phyloP scores from a whole-genome alignment of 2,797 vertebrate genomes.

The Manis javanica region DNA sequence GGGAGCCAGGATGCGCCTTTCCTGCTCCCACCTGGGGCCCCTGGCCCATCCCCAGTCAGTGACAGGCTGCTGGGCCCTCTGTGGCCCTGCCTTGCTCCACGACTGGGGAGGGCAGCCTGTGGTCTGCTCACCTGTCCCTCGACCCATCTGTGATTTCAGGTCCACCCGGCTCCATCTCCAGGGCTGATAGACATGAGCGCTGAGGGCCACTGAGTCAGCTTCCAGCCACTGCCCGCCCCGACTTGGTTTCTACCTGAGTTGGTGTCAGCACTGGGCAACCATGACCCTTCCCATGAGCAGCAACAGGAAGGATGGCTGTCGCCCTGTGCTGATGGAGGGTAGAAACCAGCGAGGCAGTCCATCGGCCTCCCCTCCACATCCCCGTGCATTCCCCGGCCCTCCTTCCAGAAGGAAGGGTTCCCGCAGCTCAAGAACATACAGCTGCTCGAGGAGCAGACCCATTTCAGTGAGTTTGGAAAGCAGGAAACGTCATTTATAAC shows the following conservation, averaged over 20 bases:
- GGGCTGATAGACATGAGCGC: not conserved
- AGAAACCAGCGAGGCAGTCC: rapidly evolving
- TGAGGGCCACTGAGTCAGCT: not conserved
- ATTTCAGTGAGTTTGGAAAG: not conserved
- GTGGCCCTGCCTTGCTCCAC: not conserved
- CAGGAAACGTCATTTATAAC: not conserved
- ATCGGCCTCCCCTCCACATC: rapidly evolving
- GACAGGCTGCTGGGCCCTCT: not conserved
- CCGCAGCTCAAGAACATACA: rapidly evolving
- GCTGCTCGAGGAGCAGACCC: rapidly evolving
- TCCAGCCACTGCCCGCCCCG: not conserved
- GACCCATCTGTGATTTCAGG: not conserved
- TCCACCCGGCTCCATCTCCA: not conserved
- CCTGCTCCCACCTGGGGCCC: not conserved
- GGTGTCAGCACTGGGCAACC: not conserved
- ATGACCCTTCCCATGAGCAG: not conserved
- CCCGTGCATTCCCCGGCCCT: not conserved
- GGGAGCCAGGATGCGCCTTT: not conserved
- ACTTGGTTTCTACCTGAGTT: not conserved
- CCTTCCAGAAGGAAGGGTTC: not conserved
- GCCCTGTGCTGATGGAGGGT: not conserved
- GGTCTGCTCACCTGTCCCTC: not conserved
- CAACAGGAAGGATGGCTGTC: no score
- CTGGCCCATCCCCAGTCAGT: not conserved
- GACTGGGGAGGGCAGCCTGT: not conserved